Conservation (phyloP, 2,113 vertebrate species). For the Cochlearius cochlearius region DNA sequence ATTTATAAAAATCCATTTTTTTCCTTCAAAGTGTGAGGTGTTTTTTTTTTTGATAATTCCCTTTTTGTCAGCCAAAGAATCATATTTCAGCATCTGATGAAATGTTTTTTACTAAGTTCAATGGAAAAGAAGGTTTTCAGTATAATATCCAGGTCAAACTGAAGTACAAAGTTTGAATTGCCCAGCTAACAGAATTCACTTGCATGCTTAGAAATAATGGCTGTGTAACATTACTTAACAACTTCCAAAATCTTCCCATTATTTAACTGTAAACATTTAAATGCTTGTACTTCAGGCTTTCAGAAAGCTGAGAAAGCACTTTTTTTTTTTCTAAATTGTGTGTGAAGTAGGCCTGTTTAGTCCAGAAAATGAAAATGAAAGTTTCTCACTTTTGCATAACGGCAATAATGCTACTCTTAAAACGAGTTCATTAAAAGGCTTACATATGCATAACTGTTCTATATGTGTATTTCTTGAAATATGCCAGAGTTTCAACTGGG, state of each 20-base stretch:
- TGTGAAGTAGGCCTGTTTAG: neutral
- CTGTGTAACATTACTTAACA: neutral
- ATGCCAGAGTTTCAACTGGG: neutral
- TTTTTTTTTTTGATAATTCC: too few relatives aligned
- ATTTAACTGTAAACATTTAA: neutral
- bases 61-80: neutral
- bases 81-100: neutral
- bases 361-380: slow-evolving; percentile 12
- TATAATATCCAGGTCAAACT: neutral
- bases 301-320: neutral
- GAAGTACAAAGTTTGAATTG: neutral
- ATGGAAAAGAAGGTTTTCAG: neutral
- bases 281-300: neutral
- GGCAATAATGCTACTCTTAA: neutral
- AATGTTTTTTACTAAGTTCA: neutral
- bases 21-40: neutral
- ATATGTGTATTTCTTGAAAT: neutral
- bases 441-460: neutral
- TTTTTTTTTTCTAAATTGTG: neutral
- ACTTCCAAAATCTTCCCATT: neutral
- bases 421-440: neutral
- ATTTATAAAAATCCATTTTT: neutral
- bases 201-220: neutral
- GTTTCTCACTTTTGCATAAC: neutral
- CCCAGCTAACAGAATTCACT: neutral